phyloP scores from a whole-genome alignment of 2,888 invertebrate species.

The Spodoptera picta region DNA sequence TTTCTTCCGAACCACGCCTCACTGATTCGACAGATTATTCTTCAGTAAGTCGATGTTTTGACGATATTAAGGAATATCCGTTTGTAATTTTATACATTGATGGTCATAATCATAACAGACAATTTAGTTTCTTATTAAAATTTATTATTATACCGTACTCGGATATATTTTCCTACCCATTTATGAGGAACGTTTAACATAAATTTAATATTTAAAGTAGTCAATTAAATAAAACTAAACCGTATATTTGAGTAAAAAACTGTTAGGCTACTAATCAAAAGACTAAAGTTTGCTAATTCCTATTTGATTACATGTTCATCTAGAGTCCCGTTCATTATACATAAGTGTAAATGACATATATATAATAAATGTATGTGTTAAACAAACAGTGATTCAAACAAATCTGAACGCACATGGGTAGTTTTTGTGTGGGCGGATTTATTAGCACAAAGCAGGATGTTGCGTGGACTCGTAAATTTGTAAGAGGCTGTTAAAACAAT shows the following conservation, averaged over 20 bases:
- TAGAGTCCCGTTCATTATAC: too few relatives aligned
- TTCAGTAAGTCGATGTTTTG: conserved; percentile 61
- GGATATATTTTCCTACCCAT: conserved; percentile 26
- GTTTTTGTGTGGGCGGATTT: conserved; percentile 62
- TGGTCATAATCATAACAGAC: conserved; percentile 32
- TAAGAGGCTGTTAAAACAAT: conserved; percentile 83
- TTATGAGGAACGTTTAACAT: conserved; percentile 20
- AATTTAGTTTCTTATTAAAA: conserved; percentile 38
- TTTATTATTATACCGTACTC: conserved; percentile 25
- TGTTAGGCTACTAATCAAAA: not conserved
- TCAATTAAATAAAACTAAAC: conserved; percentile 11
- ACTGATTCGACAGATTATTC: conserved; percentile 72
- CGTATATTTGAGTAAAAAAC: conserved; percentile 4
- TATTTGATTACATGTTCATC: not conserved
- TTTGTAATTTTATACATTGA: conserved; percentile 54
- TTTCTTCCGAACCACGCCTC: conserved; percentile 76
- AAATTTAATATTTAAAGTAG: conserved; percentile 23
- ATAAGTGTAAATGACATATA: not conserved
- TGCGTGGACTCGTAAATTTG: conserved; percentile 77
- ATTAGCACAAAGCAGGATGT: conserved; percentile 70
- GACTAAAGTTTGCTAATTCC: not conserved
- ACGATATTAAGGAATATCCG: conserved; percentile 52
- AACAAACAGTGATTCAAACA: conserved; percentile 2
- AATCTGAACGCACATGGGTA: conserved; percentile 32
- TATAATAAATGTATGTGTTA: not conserved